Conservation (phyloP, 2,113 vertebrate species). For the Gymnorhina tibicen region DNA sequence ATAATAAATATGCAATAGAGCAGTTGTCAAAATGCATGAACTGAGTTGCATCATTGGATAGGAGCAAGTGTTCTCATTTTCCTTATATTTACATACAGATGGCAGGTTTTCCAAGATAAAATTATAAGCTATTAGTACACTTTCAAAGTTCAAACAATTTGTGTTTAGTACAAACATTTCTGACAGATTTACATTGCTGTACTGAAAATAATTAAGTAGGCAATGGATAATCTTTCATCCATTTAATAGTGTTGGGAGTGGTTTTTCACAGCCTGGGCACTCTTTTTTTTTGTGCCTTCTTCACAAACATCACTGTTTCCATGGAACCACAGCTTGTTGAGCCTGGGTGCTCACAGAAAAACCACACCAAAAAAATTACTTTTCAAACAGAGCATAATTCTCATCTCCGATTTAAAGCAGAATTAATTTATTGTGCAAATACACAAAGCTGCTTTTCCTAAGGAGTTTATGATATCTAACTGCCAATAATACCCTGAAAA, state of each 20-base stretch:
- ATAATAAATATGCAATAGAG: background rate
- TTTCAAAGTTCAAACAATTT: background rate
- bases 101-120: background rate
- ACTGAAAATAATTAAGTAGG: background rate
- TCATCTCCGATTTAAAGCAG: background rate
- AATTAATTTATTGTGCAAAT: background rate
- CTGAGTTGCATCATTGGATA: background rate
- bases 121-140: background rate
- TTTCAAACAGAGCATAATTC: background rate
- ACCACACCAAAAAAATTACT: background rate
- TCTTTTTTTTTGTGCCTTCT: background rate
- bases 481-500: background rate
- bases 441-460: background rate
- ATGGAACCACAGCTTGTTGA: background rate
- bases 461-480: background rate
- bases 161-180: background rate
- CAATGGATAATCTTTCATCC: background rate
- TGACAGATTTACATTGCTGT: background rate
- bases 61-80: background rate
- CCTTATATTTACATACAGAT: background rate
- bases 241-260: background rate
- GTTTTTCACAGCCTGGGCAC: background rate
- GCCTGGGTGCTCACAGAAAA: background rate
- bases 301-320: background rate
- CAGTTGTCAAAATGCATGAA: background rate